Evolutionary conservation across 2,113 vertebrate species (phyloP), one percentile per base, ranked within the genome.

Genomic region (Ammodytes marinus): DNA sequence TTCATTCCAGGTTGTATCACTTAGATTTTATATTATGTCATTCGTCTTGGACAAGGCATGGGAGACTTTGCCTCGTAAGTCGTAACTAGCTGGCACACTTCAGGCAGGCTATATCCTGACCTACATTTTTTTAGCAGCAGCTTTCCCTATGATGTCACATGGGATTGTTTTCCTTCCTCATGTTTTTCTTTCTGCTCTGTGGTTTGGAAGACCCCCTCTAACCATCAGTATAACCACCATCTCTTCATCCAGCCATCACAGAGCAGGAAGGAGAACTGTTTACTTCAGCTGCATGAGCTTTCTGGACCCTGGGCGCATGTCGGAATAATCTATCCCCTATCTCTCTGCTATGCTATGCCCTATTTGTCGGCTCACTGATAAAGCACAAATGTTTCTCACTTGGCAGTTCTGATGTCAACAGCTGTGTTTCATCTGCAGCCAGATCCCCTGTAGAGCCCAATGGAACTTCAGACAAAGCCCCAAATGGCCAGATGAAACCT

Each of bases 121-220:
- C 86, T 91, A 89, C 79, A 88, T 93, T 85, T 27, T 27, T 27
- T 92, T 72, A 77, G 85, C 59, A 10, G 84, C 72, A 84, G 84
- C 63, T 64, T 84, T 83, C 53, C 67, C 82, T 71, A n/a, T 93
- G 83, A 94, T 90, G 89, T 93, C 92, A 92, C 79, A 84, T 79
- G 88, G 82, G 82, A 86, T 88, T 93, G 86, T 89, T 93, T 91
- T 89, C 79, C 85, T 88, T 90, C 54, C 50, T 69, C 8, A 74
- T 94, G 88, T 92, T 91, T 92, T 91, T 92, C 88, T 93, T 89
- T 91, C 84, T 86, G 86, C 87, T 90, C 79, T 85, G 85, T 50
- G 83, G 86, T 93, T 91, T 91, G 88, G 88, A 80, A 90, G 90
- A 87, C 77, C 85, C 88, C 80, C 64, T 89, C 81, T 73, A 78